Evolutionary conservation across 2,888 invertebrate species (phyloP).

Genomic region (Metallyticus violacea): DNA sequence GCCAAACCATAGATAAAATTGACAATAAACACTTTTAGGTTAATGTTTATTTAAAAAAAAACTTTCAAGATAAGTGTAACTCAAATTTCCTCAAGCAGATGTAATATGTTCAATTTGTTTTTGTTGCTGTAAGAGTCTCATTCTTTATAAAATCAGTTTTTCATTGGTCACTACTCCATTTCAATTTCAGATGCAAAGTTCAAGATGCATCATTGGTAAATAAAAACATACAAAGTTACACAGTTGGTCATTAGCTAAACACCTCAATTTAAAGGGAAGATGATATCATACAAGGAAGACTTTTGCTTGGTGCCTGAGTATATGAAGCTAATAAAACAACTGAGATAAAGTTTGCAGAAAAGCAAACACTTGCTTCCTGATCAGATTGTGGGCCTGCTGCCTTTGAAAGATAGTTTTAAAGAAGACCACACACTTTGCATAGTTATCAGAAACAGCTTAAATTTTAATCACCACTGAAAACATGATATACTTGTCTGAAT

Average conservation of each 20-base stretch:
- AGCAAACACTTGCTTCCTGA: not conserved
- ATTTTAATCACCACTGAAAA: not conserved
- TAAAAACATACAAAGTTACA: not conserved
- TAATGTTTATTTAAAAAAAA: too few relatives aligned
- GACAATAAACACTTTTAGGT: too few relatives aligned
- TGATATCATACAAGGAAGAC: not conserved
- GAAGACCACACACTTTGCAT: not conserved
- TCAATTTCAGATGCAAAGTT: not conserved
- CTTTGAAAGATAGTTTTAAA: not conserved
- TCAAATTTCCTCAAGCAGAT: too few relatives aligned
- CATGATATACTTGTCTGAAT: too few relatives aligned
- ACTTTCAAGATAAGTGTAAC: too few relatives aligned
- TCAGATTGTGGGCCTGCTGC: not conserved
- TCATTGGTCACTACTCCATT: too few relatives aligned
- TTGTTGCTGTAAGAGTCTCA: too few relatives aligned
- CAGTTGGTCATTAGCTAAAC: not conserved
- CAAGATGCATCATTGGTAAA: not conserved
- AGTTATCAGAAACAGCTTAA: not conserved
- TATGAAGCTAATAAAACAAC: not conserved
- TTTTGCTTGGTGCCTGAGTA: not conserved
- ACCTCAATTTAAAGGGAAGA: not conserved
- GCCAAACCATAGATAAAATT: too few relatives aligned
- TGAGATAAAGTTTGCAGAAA: not conserved
- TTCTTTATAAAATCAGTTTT: too few relatives aligned
- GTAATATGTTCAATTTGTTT: too few relatives aligned